A percentile compares a stretch with the other conserved stretches of the same genome.
Conservation (phyloP, 2,797 vertebrate genomes). For the Pipistrellus nathusii region DNA sequence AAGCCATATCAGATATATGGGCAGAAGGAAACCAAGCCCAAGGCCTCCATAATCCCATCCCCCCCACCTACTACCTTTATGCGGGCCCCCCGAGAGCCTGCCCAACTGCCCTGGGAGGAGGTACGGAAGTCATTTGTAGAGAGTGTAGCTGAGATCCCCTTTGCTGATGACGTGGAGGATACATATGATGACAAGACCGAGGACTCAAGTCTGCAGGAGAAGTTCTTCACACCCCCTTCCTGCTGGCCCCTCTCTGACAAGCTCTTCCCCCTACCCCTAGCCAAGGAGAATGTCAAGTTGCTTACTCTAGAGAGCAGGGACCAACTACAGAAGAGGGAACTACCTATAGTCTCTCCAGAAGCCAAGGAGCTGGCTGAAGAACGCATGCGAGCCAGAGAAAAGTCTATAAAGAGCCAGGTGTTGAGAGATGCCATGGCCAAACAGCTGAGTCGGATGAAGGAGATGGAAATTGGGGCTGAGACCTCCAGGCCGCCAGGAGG, state of each 20-base stretch:
- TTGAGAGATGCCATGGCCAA: conserved; percentile 97
- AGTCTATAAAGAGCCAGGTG: conserved; percentile 95
- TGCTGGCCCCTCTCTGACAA: conserved; percentile 88
- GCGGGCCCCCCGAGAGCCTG: conserved; percentile 84
- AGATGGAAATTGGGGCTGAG: conserved; percentile 85
- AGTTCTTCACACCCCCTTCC: conserved; percentile 93
- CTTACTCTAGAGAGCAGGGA: conserved; percentile 85
- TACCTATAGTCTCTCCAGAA: conserved; percentile 92
- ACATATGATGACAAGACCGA: conserved; percentile 94
- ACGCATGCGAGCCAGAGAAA: conserved; percentile 96
- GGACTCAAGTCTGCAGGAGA: conserved; percentile 90
- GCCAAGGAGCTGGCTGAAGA: conserved; percentile 97
- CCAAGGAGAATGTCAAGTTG: conserved; percentile 93
- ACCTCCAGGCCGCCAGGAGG: conserved; percentile 73
- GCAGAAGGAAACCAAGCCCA: conserved; percentile 87
- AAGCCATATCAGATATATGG: conserved; percentile 90
- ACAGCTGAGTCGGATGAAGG: conserved; percentile 96
- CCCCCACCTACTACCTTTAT: conserved; percentile 74
- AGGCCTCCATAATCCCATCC: conserved; percentile 75
- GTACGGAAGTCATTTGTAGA: conserved; percentile 96
- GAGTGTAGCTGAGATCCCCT: conserved; percentile 97
- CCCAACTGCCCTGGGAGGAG: conserved; percentile 86
- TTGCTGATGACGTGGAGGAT: conserved; percentile 97
- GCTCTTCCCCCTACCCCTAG: conserved; percentile 87
- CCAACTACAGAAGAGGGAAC: conserved; percentile 86